Conservation (phyloP, 2,797 vertebrate genomes). For the Spea hammondii region DNA sequence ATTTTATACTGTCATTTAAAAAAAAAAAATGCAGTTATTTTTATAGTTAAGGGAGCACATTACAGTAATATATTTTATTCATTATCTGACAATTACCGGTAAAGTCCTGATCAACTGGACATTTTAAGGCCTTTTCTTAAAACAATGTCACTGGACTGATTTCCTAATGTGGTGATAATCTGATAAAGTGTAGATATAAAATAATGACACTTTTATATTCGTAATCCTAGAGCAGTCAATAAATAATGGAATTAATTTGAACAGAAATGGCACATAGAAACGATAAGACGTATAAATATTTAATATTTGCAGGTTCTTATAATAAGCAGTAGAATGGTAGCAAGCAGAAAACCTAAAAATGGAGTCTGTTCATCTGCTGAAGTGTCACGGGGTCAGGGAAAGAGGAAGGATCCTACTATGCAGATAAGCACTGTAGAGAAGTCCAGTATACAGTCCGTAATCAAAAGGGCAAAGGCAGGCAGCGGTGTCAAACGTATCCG, state of each 20-base stretch:
- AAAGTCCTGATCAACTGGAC: slow-evolving; percentile 3
- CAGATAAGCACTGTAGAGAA: too few species aligned
- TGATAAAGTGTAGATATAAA: not conserved
- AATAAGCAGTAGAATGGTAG: not conserved
- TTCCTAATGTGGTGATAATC: not conserved
- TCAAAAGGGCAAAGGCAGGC: too few species aligned
- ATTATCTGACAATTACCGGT: slow-evolving; percentile 1
- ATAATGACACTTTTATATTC: not conserved
- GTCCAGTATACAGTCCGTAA: too few species aligned
- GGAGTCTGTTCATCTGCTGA: too few species aligned
- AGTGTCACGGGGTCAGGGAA: too few species aligned
- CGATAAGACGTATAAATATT: not conserved
- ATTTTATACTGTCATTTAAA: not conserved
- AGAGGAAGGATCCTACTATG: too few species aligned
- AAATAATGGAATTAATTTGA: not conserved
- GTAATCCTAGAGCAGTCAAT: not conserved
- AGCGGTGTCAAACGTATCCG: too few species aligned
- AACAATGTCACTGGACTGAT: not conserved
- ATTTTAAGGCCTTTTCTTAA: not conserved
- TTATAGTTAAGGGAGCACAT: not conserved
- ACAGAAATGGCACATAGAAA: not conserved
- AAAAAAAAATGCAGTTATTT: slow-evolving; percentile 2
- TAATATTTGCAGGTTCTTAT: not conserved
- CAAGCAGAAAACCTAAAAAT: too few species aligned
- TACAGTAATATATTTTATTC: not conserved